A percentile compares a stretch with the other conserved stretches of the same genome.
These are phyloP conservation scores for Pinna nobilis DNA, from an alignment of 1,140 invertebrate genomes.

Conservation along the genomic window DNA sequence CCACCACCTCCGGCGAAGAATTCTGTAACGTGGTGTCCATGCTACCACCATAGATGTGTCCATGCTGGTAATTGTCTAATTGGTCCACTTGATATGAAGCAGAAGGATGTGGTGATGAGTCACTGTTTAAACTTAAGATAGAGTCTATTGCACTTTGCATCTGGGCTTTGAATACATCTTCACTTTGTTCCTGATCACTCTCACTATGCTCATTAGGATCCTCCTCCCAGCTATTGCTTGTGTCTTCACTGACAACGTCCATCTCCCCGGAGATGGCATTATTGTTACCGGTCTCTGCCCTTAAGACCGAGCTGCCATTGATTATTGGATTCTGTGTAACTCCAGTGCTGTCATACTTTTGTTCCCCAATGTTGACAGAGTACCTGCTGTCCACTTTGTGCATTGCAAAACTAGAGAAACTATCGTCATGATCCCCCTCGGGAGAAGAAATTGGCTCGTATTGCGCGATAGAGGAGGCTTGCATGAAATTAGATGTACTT, in stretches of 20 bases:
- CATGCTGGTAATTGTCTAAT: conserved; percentile 21
- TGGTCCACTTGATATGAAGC: conserved; percentile 15
- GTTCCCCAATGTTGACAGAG: conserved; percentile 25
- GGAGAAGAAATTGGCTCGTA: conserved; percentile 45
- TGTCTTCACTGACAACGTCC: background rate
- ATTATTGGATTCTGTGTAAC: conserved; percentile 14
- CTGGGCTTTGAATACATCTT: conserved; percentile 54
- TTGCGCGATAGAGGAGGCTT: conserved; percentile 31
- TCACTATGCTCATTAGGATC: conserved; percentile 15
- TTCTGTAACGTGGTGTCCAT: conserved; percentile 15
- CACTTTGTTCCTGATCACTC: conserved; percentile 31
- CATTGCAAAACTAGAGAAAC: conserved; percentile 17
- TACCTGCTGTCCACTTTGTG: conserved; percentile 18
- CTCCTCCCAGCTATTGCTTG: background rate
- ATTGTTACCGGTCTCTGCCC: background rate
- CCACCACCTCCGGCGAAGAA: background rate
- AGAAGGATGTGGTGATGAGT: conserved; percentile 9
- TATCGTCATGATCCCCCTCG: conserved; percentile 34
- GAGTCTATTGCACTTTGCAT: conserved; percentile 68
- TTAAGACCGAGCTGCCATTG: conserved; percentile 5
- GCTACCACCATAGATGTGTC: conserved; percentile 23
- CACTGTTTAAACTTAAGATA: conserved; percentile 57
- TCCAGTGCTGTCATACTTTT: background rate
- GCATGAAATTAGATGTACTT: background rate
- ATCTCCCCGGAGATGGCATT: background rate